Conservation (phyloP, 2,113 vertebrate genomes). For the Sinocyclocheilus anophthalmus region DNA sequence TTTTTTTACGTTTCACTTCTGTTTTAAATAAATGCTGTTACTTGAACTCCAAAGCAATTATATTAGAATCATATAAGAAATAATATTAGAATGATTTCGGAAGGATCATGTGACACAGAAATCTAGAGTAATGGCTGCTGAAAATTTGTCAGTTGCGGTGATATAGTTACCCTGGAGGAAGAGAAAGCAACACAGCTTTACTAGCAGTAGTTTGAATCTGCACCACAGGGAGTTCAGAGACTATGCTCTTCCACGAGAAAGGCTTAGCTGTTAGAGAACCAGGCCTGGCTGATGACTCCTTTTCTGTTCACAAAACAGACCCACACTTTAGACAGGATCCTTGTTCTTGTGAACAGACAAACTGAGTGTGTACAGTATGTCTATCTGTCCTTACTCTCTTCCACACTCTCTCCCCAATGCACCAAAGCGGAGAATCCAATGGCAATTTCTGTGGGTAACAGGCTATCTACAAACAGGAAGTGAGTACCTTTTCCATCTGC, state of each 20-base stretch:
- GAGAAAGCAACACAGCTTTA: constrained; percentile 78
- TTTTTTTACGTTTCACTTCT: no score
- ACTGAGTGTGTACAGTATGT: neutral
- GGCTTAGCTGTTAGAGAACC: constrained; percentile 74
- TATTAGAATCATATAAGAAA: no score
- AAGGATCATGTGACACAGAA: neutral
- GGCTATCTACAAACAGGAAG: constrained; percentile 86
- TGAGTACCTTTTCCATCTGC: constrained; percentile 73
- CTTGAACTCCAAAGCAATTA: no score
- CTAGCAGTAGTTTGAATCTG: constrained; percentile 82
- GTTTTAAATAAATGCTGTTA: no score
- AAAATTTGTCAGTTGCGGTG: neutral
- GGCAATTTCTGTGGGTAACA: constrained; percentile 82
- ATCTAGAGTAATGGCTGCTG: neutral
- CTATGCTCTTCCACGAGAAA: constrained; percentile 80
- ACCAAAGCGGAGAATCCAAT: constrained; percentile 87
- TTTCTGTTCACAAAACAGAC: constrained; percentile 55
- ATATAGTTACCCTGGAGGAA: constrained; percentile 83
- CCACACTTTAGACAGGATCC: constrained; percentile 1
- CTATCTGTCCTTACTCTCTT: constrained; percentile 67
- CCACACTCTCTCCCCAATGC: constrained; percentile 75
- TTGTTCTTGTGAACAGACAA: neutral
- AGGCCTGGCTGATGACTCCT: constrained; percentile 52
- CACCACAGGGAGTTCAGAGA: constrained; percentile 73
- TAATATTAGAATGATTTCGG: no score